These are phyloP conservation scores for Riparia riparia DNA, from an alignment of 2,113 vertebrate genomes.

Conservation along the genomic window DNA sequence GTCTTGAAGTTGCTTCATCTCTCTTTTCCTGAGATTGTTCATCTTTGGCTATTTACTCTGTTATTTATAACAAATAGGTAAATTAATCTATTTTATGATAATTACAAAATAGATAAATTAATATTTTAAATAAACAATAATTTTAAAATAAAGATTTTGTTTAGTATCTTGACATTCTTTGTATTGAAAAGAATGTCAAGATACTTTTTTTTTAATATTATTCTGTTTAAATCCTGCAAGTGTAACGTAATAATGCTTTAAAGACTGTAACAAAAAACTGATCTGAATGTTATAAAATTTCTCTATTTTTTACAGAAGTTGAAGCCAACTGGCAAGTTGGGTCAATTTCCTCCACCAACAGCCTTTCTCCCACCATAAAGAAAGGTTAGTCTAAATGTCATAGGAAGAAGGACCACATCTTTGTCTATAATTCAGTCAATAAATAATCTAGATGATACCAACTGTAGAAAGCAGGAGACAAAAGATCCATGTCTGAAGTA, in stretches of 20 bases:
- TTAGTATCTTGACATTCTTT: background rate
- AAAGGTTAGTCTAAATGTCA: background rate
- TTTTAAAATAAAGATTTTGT: background rate
- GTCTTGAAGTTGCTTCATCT: background rate
- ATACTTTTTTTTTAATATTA: too few relatives aligned
- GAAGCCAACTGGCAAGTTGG: background rate
- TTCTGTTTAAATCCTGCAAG: background rate
- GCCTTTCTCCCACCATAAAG: background rate
- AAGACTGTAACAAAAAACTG: background rate
- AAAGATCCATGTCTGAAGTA: background rate
- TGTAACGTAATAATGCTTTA: background rate
- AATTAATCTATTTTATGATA: background rate
- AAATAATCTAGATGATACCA: background rate
- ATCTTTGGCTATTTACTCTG: background rate
- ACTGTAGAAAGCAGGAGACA: background rate
- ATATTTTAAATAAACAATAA: background rate
- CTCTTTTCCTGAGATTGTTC: background rate
- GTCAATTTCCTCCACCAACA: background rate
- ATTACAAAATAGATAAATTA: background rate
- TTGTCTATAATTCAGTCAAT: background rate
- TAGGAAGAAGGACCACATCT: background rate
- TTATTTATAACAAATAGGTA: background rate
- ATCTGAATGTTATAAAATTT: background rate
- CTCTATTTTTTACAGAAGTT: background rate
- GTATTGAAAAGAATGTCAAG: too few relatives aligned